Evolutionary conservation across 2,113 vertebrate species (phyloP).

Genomic region (Tyrannus savana): DNA sequence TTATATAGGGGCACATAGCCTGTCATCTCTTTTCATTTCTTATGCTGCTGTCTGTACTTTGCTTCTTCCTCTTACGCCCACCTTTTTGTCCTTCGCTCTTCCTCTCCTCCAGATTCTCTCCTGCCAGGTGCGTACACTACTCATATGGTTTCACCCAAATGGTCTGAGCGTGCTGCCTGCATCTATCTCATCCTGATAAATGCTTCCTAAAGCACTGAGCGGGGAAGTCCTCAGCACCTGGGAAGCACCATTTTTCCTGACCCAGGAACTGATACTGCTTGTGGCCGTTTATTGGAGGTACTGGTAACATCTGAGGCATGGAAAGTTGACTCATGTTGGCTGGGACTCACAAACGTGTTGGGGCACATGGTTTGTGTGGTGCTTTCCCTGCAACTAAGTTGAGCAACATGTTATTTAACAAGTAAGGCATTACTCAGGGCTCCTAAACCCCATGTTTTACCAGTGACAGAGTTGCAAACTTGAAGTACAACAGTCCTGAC

Average conservation of each 20-base stretch:
- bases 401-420: background rate
- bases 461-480: conserved; percentile 2
- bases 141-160: background rate
- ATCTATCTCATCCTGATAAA: background rate
- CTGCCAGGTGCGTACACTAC: background rate
- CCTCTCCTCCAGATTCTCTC: background rate
- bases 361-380: background rate
- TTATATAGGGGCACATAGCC: background rate
- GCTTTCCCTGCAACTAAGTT: conserved; percentile 41
- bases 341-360: background rate
- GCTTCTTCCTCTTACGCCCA: background rate
- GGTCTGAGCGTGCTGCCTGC: background rate
- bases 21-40: background rate
- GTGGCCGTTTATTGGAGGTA: conserved; percentile 6
- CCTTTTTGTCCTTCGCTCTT: conserved; percentile 5
- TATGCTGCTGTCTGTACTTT: background rate
- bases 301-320: background rate
- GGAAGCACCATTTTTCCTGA: background rate
- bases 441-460: background rate
- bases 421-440: conserved; percentile 12
- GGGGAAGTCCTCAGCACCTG: background rate
- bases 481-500: background rate
- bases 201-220: background rate
- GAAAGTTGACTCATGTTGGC: background rate
- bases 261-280: background rate